Evolutionary conservation across 2,113 vertebrate species (phyloP), one percentile per base, ranked within the genome.

Genomic region (Loxodonta africana): DNA sequence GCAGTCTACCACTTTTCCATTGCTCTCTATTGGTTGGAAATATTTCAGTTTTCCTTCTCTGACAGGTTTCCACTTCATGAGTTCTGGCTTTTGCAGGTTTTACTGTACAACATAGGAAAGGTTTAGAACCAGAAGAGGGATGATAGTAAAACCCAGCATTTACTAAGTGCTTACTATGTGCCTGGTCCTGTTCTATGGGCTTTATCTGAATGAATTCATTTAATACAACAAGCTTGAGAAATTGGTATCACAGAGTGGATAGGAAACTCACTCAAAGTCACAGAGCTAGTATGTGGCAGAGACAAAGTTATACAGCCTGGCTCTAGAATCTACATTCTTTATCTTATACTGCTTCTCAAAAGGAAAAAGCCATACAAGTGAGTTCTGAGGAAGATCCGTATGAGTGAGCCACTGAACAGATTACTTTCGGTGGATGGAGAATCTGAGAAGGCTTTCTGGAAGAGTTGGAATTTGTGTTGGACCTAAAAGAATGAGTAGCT

Each of bases 201-300:
- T 94, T 94, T 62, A 37, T 60, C 30, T 48, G 23, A n/a, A 0
- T 65, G 69, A 77, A 88, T 17, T 86, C 25, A 62, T 21, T 93
- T 77, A 88, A 81, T 71, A 92, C 77, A 41, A 80, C 44, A 87
- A 96, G 51, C 33, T 92, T 96, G 8, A 90, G n/a, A 91, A 85
- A 91, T 69, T 81, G 18, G 46, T 82, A 91, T 33, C 48, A 41
- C 26, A 74, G n/a, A 51, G 15, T 60, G 21, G 4, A 91, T 83
- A 83, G 60, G 80, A 30, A 80, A 11, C 21, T 76, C 74, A 51
- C 48, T 20, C 46, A 33, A 51, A 51, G 17, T 44, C 76, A 85
- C 21, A 81, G 25, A 46, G 41, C 77, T 92, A 41, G n/a, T 21
- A 53, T n/a, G 11, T 85, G 14, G 33, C 14, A 62, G 41, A 90